A percentile compares a stretch with the other conserved stretches of the same genome.
phyloP scores from a whole-genome alignment of 1,140 invertebrate genomes.

The Dinoponera quadriceps region DNA sequence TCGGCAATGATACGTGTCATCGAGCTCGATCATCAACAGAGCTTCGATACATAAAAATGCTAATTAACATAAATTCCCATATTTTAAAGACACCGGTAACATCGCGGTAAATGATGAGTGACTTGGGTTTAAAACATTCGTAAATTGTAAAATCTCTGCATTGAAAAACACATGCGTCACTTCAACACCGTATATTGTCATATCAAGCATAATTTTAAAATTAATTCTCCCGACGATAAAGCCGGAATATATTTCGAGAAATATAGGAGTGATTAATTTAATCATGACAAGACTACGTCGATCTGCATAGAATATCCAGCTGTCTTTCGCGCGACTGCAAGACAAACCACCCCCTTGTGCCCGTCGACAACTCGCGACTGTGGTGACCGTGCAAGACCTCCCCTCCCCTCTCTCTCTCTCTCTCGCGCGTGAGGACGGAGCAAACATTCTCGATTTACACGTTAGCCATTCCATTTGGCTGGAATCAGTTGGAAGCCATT shows the following conservation, averaged over 20 bases:
- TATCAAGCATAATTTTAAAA: too few relatives aligned
- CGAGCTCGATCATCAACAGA: neutral
- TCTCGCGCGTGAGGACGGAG: constrained; percentile 60
- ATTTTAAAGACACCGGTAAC: neutral
- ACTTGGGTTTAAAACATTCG: neutral
- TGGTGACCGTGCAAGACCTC: constrained; percentile 45
- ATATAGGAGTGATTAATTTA: constrained; percentile 23
- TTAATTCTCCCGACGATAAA: too few relatives aligned
- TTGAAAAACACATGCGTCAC: neutral
- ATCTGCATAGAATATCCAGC: neutral
- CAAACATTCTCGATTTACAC: constrained; percentile 80
- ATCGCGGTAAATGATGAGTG: neutral
- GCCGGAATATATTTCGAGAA: neutral
- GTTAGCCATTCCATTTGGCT: constrained; percentile 79
- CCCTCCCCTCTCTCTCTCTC: too few relatives aligned
- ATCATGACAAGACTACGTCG: neutral
- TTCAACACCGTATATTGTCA: too few relatives aligned
- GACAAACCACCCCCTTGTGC: constrained; percentile 46
- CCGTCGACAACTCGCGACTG: constrained; percentile 53
- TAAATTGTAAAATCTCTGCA: neutral
- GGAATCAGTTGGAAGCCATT: constrained; percentile 76
- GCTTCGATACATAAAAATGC: too few relatives aligned
- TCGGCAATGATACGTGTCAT: neutral
- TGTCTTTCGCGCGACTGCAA: constrained; percentile 14
- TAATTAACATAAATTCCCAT: too few relatives aligned